A percentile compares a stretch with the other conserved stretches of the same genome.
Conservation (phyloP, 2,113 vertebrate genomes). For the Mus musculus region GRCm39 chr4:134197501-134198000, state of each 20-base stretch:
- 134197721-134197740: constrained; percentile 63
- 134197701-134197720: constrained; percentile 60
- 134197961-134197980: constrained; percentile 86
- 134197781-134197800: constrained; percentile 30
- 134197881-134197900: constrained; percentile 36
- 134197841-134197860: neutral
- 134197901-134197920: constrained; percentile 17
- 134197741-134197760: constrained; percentile 47
- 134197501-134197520: constrained; percentile 51
- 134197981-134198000: constrained; percentile 97
- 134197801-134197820: constrained; percentile 7
- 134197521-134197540: constrained; percentile 38
- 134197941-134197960: constrained; percentile 63
- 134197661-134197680: constrained; percentile 62
- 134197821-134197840: too few species aligned
- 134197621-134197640: constrained; percentile 9
- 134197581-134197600: constrained; percentile 31
- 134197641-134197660: constrained; percentile 28
- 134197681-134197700: constrained; percentile 57
- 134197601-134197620: neutral
- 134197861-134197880: constrained; percentile 26
- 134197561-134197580: constrained; percentile 36
- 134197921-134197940: constrained; percentile 51
- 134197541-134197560: constrained; percentile 32
- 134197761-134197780: constrained; percentile 35